Percentiles rank a stretch among this genome's conserved stretches.
Evolutionary conservation across 35 echinoderm and acorn worm genomes (phyloP).

Genomic region (Eucidaris tribuloides): DNA sequence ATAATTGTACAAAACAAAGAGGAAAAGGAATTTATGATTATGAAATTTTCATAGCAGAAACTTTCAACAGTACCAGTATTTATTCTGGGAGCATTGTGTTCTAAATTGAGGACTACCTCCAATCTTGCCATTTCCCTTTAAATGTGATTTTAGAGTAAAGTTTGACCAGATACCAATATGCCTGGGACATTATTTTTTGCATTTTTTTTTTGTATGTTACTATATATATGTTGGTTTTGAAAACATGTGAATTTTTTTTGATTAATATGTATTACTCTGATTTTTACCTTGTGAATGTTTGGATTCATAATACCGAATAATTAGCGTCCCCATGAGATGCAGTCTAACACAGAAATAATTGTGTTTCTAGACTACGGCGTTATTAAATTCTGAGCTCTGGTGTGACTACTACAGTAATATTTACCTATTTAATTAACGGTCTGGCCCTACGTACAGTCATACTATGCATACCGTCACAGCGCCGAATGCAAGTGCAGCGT

Average conservation of each 20-base stretch:
- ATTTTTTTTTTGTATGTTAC: background rate
- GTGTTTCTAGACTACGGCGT: constrained; percentile 26
- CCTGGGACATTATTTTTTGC: background rate
- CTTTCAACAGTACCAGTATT: no score
- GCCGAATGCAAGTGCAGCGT: no score
- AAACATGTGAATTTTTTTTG: background rate
- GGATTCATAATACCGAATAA: background rate
- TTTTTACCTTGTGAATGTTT: background rate
- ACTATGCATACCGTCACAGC: constrained; percentile 7
- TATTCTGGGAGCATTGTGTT: no score
- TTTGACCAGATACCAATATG: no score
- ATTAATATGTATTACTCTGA: background rate
- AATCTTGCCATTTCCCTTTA: no score
- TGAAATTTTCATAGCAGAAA: no score
- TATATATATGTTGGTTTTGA: background rate
- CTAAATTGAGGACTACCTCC: no score
- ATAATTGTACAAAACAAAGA: no score
- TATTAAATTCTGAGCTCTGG: constrained; percentile 21
- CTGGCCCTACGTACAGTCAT: background rate
- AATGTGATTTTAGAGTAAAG: no score
- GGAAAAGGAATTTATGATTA: no score
- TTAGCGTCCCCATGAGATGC: background rate
- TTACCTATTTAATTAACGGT: constrained; percentile 23
- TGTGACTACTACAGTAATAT: constrained; percentile 17
- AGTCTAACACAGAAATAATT: background rate